Percentiles rank a stretch among this genome's conserved stretches.
Evolutionary conservation across 2,797 vertebrate genomes (phyloP).

Genomic region (Dipus sagitta): DNA sequence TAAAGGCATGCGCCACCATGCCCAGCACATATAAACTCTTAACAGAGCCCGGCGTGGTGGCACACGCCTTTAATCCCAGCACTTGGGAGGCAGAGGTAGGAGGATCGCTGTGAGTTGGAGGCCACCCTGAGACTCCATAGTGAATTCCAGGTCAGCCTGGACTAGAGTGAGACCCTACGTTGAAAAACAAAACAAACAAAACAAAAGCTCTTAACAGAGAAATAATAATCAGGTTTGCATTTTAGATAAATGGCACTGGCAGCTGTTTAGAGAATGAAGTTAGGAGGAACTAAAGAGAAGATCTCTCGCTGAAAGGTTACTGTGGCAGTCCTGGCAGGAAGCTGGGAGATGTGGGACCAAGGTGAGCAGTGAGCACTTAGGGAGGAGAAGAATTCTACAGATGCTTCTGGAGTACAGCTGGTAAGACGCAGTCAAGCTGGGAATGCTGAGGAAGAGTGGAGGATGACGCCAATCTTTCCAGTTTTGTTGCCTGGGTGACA

Average conservation of each 20-base stretch:
- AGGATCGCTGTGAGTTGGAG: too few species aligned
- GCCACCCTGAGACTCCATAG: too few species aligned
- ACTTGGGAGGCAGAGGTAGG: too few species aligned
- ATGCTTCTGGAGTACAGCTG: neutral
- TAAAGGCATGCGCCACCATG: too few species aligned
- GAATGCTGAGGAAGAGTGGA: too few species aligned
- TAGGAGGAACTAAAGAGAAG: neutral
- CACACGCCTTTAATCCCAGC: too few species aligned
- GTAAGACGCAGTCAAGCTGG: neutral
- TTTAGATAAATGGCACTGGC: neutral
- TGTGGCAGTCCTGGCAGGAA: neutral
- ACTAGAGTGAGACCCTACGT: too few species aligned
- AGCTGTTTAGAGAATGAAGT: neutral
- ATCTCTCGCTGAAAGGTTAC: neutral
- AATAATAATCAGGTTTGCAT: neutral
- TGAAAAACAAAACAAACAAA: too few species aligned
- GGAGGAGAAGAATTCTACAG: neutral
- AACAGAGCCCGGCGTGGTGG: neutral
- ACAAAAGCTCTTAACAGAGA: neutral
- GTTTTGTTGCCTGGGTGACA: too few species aligned
- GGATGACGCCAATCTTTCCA: neutral
- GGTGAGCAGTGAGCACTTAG: neutral
- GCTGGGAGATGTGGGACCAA: neutral
- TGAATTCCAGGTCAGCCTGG: too few species aligned
- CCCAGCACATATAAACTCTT: too few species aligned